Base-by-base conservation (phyloP, 2,797 vertebrate species). In the Scleropages formosus region DNA sequence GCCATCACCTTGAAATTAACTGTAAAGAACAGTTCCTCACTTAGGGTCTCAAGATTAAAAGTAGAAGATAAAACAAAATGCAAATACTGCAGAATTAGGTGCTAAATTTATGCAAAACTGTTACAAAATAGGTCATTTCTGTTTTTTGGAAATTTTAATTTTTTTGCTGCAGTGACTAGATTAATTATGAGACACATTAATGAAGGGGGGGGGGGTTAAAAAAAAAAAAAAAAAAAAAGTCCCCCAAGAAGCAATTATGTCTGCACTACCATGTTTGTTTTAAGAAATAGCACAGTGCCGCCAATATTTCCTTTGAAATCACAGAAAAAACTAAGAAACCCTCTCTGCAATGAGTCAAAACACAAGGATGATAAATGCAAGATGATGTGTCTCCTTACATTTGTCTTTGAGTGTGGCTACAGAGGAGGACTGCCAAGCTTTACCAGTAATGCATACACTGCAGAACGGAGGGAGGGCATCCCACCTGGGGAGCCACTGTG, bases 181-280 rank as follows among this genome's bases (percentile, higher is more conserved):
- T 83, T 89, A 90, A 92, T 91, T 90, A 91, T 82, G 70, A n/a
- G 72, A 84, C 82, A 84, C 58, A 61, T 73, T 70, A 81, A 81
- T 85, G 81, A 84, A 83, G 75, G 82, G 84, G n/a, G n/a, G n/a
- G n/a, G n/a, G n/a, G n/a, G n/a, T n/a, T n/a, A n/a, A n/a, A n/a
- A n/a, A n/a, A n/a, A n/a, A n/a, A n/a, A n/a, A n/a, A n/a, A 81
- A 84, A 87, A 85, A 84, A 53, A 65, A 15, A 60, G 74, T 64
- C 81, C 89, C 88, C 87, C 15, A 4, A 84, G 91, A 89, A 76
- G 84, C 80, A 91, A 92, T 92, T 92, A 92, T 63, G 64, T 82
- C 84, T 84, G 86, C 78, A 85, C 82, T 83, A 81, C 82, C 79
- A 85, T 91, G 88, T 91, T 90, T 90, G 87, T 83, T 90, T 88